Evolutionary conservation across 2,113 vertebrate species (phyloP).

Genomic region (Myotis yumanensis): DNA sequence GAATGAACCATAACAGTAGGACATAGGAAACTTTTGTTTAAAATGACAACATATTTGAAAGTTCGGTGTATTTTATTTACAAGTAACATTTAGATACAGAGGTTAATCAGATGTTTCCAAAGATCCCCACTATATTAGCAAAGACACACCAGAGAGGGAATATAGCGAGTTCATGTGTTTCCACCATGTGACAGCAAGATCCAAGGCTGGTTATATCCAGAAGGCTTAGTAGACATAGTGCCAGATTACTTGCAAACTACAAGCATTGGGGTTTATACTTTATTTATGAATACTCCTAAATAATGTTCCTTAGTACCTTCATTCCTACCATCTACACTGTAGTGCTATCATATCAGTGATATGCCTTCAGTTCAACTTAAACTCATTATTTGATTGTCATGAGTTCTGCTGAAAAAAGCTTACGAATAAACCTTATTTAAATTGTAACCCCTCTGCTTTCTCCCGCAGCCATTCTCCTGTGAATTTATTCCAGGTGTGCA

Average conservation of each 20-base stretch:
- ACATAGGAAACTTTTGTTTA: background rate
- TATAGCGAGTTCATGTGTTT: background rate
- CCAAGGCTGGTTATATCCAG: background rate
- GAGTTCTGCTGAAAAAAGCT: slow-evolving; percentile 2
- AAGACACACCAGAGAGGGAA: slow-evolving; percentile 35
- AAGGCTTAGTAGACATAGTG: background rate
- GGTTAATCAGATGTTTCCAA: slow-evolving; percentile 63
- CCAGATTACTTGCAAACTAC: background rate
- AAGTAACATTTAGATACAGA: slow-evolving; percentile 63
- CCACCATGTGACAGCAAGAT: background rate
- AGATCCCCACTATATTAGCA: background rate
- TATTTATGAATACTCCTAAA: background rate
- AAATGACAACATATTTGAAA: slow-evolving; percentile 56
- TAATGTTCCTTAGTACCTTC: background rate
- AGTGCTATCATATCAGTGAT: background rate
- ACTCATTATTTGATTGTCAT: background rate
- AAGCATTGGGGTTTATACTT: background rate
- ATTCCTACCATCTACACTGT: background rate
- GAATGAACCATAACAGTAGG: background rate
- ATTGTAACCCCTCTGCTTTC: background rate
- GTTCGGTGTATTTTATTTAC: slow-evolving; percentile 66
- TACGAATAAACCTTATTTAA: slow-evolving; percentile 29
- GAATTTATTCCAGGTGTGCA: background rate
- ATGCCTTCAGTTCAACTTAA: background rate
- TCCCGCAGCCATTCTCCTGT: background rate